These are phyloP conservation scores for Eudemis profundana DNA, from an alignment of 2,888 invertebrate genomes.

Conservation along the genomic window DNA sequence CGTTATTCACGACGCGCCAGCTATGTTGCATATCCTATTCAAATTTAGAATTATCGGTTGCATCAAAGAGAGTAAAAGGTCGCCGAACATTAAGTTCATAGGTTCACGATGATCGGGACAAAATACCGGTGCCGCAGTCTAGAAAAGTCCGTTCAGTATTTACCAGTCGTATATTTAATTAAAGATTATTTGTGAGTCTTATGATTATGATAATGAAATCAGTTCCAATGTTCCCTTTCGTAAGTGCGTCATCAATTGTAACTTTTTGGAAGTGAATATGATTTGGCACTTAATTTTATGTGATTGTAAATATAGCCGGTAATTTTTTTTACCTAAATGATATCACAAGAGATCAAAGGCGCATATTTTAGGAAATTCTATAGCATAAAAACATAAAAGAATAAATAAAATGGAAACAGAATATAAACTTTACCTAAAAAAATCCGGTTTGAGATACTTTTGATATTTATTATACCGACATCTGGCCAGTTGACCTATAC, in stretches of 20 bases:
- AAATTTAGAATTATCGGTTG: slow-evolving; percentile 38
- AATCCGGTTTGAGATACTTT: not conserved
- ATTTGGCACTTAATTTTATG: no score
- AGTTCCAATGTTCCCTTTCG: no score
- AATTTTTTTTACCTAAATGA: no score
- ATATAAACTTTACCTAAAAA: not conserved
- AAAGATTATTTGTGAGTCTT: no score
- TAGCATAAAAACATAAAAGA: no score
- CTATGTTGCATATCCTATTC: slow-evolving; percentile 36
- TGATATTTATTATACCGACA: not conserved
- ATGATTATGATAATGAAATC: no score
- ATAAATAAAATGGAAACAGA: not conserved
- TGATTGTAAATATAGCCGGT: no score
- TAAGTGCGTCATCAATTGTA: no score
- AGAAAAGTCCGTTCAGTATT: not conserved
- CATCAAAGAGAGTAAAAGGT: slow-evolving; percentile 39
- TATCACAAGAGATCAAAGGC: not conserved
- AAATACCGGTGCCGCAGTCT: slow-evolving; percentile 21
- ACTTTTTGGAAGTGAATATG: no score
- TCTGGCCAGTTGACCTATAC: slow-evolving; percentile 7
- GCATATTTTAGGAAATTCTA: no score
- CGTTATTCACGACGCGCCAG: slow-evolving; percentile 16
- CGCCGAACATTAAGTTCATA: slow-evolving; percentile 40
- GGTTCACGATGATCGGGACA: slow-evolving; percentile 41
- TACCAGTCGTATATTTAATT: not conserved